phyloP scores from a whole-genome alignment of 2,888 invertebrate species.

The Pandemis cinnamomeana region DNA sequence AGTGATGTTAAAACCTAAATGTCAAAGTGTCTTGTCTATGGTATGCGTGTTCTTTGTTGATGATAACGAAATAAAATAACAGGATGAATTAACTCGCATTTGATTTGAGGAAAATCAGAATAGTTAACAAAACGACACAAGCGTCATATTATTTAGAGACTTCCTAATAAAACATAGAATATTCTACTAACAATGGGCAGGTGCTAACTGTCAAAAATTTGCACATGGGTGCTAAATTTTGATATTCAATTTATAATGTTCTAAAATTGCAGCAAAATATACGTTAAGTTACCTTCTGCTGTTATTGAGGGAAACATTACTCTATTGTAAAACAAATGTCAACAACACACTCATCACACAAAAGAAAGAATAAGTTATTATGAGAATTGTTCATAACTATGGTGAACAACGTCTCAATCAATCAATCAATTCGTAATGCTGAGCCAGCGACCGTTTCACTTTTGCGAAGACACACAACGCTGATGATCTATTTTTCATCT shows the following conservation, averaged over 20 bases:
- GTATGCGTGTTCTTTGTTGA: slow-evolving; percentile 47
- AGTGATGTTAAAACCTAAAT: slow-evolving; percentile 44
- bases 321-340: too few relatives aligned
- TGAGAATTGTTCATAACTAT: too few relatives aligned
- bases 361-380: too few relatives aligned
- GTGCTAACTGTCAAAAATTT: not conserved
- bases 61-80: not conserved
- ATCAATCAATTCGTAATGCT: too few relatives aligned
- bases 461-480: too few relatives aligned
- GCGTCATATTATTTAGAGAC: not conserved
- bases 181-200: not conserved
- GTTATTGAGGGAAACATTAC: not conserved
- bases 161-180: not conserved
- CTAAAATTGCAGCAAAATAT: not conserved
- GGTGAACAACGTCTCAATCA: too few relatives aligned
- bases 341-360: too few relatives aligned
- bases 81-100: not conserved
- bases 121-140: not conserved
- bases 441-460: too few relatives aligned
- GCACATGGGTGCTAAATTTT: slow-evolving; percentile 2
- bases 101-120: not conserved
- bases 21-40: slow-evolving; percentile 58
- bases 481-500: too few relatives aligned
- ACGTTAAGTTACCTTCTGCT: not conserved
- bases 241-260: not conserved